A percentile compares a stretch with the other conserved stretches of the same genome.
phyloP scores from a whole-genome alignment of 2,113 vertebrate species.

The Anarhynchus alexandrinus region DNA sequence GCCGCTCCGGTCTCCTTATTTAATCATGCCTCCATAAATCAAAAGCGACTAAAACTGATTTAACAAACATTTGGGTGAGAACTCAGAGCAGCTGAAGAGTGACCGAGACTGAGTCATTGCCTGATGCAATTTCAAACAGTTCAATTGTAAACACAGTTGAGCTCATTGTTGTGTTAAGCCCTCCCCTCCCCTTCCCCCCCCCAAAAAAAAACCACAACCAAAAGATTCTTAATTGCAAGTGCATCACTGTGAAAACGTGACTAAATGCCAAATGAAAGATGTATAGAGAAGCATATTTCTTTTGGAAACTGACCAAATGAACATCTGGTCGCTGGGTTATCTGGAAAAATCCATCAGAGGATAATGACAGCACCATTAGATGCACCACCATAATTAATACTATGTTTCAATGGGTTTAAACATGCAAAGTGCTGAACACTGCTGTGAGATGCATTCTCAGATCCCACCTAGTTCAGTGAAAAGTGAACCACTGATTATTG shows the following conservation, averaged over 20 bases:
- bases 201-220: background rate
- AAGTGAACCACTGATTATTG: conserved; percentile 37
- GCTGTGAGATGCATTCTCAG: conserved; percentile 3
- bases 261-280: conserved; percentile 23
- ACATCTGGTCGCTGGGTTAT: conserved; percentile 56
- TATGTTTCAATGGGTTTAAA: conserved; percentile 28
- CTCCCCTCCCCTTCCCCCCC: accelerated
- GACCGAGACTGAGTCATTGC: conserved; percentile 10
- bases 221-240: conserved; percentile 2
- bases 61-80: conserved; percentile 42
- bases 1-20: background rate
- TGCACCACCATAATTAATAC: conserved; percentile 39
- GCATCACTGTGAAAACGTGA: background rate
- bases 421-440: conserved; percentile 15
- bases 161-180: background rate
- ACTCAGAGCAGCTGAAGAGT: conserved; percentile 8
- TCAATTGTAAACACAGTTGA: conserved; percentile 19
- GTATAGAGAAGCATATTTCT: conserved; percentile 21
- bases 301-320: conserved; percentile 58
- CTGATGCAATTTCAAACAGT: conserved; percentile 31
- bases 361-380: conserved; percentile 37
- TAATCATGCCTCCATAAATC: conserved; percentile 34
- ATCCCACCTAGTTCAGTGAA: conserved; percentile 10
- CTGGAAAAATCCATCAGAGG: conserved; percentile 40
- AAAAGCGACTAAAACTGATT: background rate